Evolutionary conservation across 1,140 invertebrate species (phyloP), one percentile per base, ranked within the genome.

Genomic region (Tetramorium alpestre): DNA sequence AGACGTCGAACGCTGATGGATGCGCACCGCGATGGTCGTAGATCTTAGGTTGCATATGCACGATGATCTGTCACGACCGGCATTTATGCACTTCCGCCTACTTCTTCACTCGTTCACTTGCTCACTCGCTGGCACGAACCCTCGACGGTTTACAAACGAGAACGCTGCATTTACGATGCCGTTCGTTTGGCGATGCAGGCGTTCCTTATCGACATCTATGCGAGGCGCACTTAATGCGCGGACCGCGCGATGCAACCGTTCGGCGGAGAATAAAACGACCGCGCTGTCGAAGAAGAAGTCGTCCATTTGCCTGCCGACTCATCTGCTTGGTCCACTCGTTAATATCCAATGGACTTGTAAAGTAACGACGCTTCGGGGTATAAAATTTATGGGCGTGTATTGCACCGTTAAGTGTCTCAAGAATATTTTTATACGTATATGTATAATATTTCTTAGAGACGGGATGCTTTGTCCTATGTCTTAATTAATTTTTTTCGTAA

Each of bases 41-140:
- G 70, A 81, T 70, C 51, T 22, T 33, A 56, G 13, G 13, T 47
- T 41, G 51, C 78, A 70, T 58, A 81, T 81, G 78, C 78, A 56
- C 51, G 54, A 73, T 84, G 54, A 82, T 73, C 80, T 47, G 54
- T 72, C 54, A 73, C 54, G 38, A 18, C 25, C 38, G 78, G 22
- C 49, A 28, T 58, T 81, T 81, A 72, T 82, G 51, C 51, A 72
- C 51, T 72, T 82, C 54, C 54, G 67, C 41, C 16, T 58, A 25
- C 25, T 47, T 82, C 38, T 81, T 70, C 22, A n/a, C 18, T 72
- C 3, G 18, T 8, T 51, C 54, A 0, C 11, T 49, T 41, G 51
- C 18, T 72, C 5, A 11, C 13, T 38, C 54, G 0, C 11, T 49
- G 41, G 54, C 33, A 11, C 18, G 64, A 13, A 18, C 6, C n/a